phyloP scores from a whole-genome alignment of 92 coral and sea anemone species.

The Montipora capitata region DNA sequence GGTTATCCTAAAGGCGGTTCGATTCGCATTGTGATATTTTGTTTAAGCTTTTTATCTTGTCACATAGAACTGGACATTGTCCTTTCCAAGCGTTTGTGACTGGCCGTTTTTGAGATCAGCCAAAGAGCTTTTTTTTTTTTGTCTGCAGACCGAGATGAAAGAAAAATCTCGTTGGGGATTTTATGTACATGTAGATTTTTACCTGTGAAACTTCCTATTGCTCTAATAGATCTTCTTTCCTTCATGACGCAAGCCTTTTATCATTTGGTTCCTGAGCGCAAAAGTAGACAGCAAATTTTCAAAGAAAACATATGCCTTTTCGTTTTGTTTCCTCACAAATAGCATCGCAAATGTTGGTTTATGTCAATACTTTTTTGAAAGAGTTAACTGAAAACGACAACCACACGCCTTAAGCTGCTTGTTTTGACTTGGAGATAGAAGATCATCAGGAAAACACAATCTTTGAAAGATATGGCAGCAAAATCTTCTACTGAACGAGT shows the following conservation, averaged over 20 bases:
- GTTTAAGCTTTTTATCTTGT: constrained; percentile 27
- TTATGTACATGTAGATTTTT: not conserved
- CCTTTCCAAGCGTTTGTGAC: not conserved
- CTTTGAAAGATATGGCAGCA: not conserved
- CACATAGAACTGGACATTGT: constrained; percentile 30
- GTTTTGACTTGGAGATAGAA: constrained; percentile 10
- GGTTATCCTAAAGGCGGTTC: not conserved
- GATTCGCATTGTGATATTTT: constrained; percentile 34
- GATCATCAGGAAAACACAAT: not conserved
- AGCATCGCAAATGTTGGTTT: not conserved
- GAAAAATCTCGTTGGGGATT: not conserved
- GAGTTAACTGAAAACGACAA: not conserved
- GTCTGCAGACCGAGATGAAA: not conserved
- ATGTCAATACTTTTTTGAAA: not conserved
- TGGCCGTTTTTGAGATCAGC: not conserved
- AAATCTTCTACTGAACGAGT: not conserved
- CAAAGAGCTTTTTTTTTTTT: not conserved
- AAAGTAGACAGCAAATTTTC: constrained; percentile 24
- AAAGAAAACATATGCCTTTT: not conserved
- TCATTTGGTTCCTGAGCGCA: constrained; percentile 47
- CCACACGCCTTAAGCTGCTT: not conserved
- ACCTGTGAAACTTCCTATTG: not conserved
- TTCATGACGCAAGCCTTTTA: constrained; percentile 69
- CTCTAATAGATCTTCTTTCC: not conserved
- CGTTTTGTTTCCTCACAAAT: not conserved